These are phyloP conservation scores for Pteronotus mesoamericanus DNA, from an alignment of 2,797 vertebrate genomes.

Conservation along the genomic window DNA sequence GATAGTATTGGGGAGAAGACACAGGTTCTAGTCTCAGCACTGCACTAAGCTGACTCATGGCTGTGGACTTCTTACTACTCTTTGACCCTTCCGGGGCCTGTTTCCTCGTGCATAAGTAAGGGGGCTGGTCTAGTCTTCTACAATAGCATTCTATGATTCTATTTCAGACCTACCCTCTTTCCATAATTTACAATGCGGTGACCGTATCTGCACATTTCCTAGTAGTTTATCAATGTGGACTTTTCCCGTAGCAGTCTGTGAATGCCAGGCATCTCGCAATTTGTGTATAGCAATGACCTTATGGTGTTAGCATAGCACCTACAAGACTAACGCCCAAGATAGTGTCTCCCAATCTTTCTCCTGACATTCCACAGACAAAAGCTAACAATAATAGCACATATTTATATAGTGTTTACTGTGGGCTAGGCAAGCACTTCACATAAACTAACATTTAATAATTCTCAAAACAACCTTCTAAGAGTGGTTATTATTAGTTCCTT, in stretches of 20 bases:
- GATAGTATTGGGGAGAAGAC: background rate
- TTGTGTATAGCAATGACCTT: rapidly evolving
- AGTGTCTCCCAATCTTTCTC: background rate
- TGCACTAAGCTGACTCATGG: background rate
- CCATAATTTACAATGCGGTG: background rate
- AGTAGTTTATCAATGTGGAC: background rate
- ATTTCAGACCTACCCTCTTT: background rate
- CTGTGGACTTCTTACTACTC: background rate
- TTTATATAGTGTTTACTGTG: too few species aligned
- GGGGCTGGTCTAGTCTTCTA: background rate
- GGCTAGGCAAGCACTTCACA: background rate
- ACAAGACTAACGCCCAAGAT: rapidly evolving
- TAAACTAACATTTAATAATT: background rate
- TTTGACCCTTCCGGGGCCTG: background rate
- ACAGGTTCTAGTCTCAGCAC: background rate
- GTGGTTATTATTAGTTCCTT: too few species aligned
- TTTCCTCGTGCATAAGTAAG: background rate
- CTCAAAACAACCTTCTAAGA: background rate
- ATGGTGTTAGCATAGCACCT: background rate
- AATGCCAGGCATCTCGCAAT: background rate
- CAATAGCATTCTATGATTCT: background rate
- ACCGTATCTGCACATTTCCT: background rate
- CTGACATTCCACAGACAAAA: background rate
- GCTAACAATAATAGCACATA: background rate
- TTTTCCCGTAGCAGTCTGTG: background rate